A percentile compares a stretch with the other conserved stretches of the same genome.
phyloP scores from a whole-genome alignment of 2,797 vertebrate genomes.

The Cephalopachus bancanus region DNA sequence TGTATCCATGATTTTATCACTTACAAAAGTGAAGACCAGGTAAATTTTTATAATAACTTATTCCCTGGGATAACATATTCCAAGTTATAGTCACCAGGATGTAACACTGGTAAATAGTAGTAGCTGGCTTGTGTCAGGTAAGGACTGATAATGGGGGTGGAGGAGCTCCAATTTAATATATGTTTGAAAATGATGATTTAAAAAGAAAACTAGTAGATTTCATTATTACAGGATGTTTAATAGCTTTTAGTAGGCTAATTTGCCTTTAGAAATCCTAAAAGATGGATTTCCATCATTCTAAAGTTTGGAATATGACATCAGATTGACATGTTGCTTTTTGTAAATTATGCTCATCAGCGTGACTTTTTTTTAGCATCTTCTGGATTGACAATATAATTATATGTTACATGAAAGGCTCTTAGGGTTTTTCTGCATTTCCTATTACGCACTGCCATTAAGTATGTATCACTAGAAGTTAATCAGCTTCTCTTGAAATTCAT shows the following conservation, averaged over 20 bases:
- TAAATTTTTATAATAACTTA: neutral
- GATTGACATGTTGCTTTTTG: neutral
- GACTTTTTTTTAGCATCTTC: neutral
- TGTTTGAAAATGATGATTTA: neutral
- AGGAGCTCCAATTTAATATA: neutral
- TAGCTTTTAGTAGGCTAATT: constrained; percentile 41
- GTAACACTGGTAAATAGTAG: neutral
- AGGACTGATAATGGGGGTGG: too few species aligned
- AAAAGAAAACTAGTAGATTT: neutral
- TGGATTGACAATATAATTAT: constrained; percentile 41
- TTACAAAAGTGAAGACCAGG: neutral
- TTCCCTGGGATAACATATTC: neutral
- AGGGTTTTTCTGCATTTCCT: neutral
- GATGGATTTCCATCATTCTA: neutral
- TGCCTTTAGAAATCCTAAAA: neutral
- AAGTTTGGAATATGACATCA: neutral
- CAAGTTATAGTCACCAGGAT: neutral
- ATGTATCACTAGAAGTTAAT: constrained; percentile 54
- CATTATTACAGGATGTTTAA: neutral
- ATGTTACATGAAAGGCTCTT: neutral
- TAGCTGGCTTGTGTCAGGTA: neutral
- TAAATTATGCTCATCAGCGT: neutral
- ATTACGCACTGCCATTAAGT: constrained; percentile 43
- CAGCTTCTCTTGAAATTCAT: constrained; percentile 58
- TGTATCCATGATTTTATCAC: neutral